phyloP scores from a whole-genome alignment of 2,888 invertebrate species.

The Ochlodes sylvanus region DNA sequence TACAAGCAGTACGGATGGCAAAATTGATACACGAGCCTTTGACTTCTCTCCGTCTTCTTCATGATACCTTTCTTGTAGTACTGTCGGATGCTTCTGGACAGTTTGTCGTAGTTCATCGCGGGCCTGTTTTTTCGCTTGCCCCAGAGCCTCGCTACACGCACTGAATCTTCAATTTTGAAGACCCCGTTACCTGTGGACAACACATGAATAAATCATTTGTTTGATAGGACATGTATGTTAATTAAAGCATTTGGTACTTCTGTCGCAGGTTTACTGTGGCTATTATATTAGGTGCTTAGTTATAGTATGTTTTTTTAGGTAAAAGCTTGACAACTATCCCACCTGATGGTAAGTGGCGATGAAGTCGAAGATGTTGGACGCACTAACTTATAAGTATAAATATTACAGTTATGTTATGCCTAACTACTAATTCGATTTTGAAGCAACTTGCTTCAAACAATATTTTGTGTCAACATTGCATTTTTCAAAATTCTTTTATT shows the following conservation, averaged over 20 bases:
- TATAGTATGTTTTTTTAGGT: no score
- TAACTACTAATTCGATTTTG: background rate
- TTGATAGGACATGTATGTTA: conserved; percentile 43
- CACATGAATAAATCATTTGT: conserved; percentile 66
- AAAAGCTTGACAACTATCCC: no score
- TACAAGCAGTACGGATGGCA: conserved; percentile 97
- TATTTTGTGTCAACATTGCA: no score
- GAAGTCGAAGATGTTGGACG: no score
- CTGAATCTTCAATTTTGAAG: conserved; percentile 99
- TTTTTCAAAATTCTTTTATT: no score
- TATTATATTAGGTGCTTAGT: background rate
- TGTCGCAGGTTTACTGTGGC: background rate
- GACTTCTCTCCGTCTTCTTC: conserved; percentile 99
- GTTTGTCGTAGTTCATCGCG: conserved; percentile 99
- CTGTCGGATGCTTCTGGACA: conserved; percentile 98
- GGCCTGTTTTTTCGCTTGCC: conserved; percentile 99
- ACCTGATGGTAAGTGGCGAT: no score
- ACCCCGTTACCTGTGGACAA: conserved; percentile 90
- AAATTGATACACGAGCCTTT: conserved; percentile 99
- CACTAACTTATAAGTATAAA: no score
- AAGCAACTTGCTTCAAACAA: no score
- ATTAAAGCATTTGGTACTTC: conserved; percentile 29
- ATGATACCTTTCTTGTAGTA: conserved; percentile 99
- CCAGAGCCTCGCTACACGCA: conserved; percentile 98
- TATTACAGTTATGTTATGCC: background rate